phyloP scores from a whole-genome alignment of 2,888 invertebrate genomes.

The Lasioglossum malachurum region DNA sequence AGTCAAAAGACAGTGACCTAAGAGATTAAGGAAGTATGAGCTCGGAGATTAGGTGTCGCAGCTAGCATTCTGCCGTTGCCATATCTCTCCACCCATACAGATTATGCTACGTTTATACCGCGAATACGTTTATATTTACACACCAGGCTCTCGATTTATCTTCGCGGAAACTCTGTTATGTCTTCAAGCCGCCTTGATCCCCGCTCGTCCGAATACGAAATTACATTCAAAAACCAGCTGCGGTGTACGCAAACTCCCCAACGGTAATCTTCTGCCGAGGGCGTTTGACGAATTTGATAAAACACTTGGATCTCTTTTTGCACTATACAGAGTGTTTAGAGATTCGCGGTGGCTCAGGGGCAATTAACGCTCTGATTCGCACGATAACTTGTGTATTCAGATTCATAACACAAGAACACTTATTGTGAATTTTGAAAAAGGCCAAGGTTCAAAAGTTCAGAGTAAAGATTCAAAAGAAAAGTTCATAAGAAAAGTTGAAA shows the following conservation, averaged over 20 bases:
- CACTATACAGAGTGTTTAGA: no score
- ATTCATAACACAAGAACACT: no score
- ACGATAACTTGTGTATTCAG: no score
- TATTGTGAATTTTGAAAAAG: no score
- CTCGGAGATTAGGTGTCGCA: conserved; percentile 66
- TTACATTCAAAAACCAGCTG: conserved; percentile 22
- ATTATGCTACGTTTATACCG: conserved; percentile 47
- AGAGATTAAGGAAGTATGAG: conserved; percentile 68
- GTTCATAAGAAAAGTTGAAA: not conserved
- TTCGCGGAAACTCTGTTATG: conserved; percentile 30
- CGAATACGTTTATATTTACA: conserved; percentile 53
- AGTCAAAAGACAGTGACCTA: conserved; percentile 21
- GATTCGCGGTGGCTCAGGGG: no score
- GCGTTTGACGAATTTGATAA: conserved; percentile 10
- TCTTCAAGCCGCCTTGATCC: conserved; percentile 25
- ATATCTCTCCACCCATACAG: conserved; percentile 43
- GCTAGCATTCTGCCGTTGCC: conserved; percentile 54
- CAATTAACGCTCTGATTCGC: no score
- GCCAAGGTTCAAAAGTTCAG: no score
- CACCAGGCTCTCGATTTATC: conserved; percentile 42
- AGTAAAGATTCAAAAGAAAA: no score
- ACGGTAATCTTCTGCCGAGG: not conserved
- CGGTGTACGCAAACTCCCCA: not conserved
- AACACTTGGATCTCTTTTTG: not conserved
- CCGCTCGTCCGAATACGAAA: conserved; percentile 19